phyloP scores from a whole-genome alignment of 2,888 invertebrate species.

The Diloba caeruleocephala region DNA sequence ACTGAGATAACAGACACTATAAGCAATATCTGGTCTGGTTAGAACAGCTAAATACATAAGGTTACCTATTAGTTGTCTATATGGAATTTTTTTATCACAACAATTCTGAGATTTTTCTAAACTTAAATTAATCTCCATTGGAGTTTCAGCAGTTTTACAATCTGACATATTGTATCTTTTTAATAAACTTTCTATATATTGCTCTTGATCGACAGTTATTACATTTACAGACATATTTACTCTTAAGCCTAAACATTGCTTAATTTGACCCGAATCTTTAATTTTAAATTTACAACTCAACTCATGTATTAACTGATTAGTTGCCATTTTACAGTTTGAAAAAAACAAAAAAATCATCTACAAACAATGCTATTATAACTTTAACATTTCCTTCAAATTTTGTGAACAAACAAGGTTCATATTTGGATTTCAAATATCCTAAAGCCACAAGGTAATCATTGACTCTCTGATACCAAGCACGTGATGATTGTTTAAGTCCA shows the following conservation, averaged over 20 bases:
- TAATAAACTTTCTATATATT: not conserved
- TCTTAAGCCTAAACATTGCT: slow-evolving; percentile 9
- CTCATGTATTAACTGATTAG: not conserved
- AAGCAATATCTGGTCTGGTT: slow-evolving; percentile 21
- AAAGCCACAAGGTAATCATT: not conserved
- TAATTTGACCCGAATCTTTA: slow-evolving; percentile 11
- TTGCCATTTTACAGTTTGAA: slow-evolving; percentile 1
- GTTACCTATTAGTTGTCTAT: slow-evolving; percentile 3
- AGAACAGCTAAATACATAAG: slow-evolving; percentile 8
- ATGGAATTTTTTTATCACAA: not conserved
- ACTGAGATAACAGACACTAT: slow-evolving; percentile 25
- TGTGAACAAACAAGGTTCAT: slow-evolving; percentile 17
- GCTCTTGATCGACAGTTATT: slow-evolving; percentile 4
- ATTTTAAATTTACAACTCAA: slow-evolving; percentile 12
- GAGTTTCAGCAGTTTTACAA: slow-evolving; percentile 7
- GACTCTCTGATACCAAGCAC: slow-evolving; percentile 6
- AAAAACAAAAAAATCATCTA: slow-evolving; percentile 15
- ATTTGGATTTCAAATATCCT: slow-evolving; percentile 1
- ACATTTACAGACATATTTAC: not conserved
- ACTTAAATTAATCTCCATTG: slow-evolving; percentile 17
- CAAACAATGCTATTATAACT: slow-evolving; percentile 5
- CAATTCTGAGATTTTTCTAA: slow-evolving; percentile 1
- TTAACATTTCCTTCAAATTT: slow-evolving; percentile 5
- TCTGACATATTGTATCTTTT: not conserved
- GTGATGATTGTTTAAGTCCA: slow-evolving; percentile 5